Evolutionary conservation across 2,113 vertebrate genomes (phyloP).

Genomic region (Sapayoa aenigma): DNA sequence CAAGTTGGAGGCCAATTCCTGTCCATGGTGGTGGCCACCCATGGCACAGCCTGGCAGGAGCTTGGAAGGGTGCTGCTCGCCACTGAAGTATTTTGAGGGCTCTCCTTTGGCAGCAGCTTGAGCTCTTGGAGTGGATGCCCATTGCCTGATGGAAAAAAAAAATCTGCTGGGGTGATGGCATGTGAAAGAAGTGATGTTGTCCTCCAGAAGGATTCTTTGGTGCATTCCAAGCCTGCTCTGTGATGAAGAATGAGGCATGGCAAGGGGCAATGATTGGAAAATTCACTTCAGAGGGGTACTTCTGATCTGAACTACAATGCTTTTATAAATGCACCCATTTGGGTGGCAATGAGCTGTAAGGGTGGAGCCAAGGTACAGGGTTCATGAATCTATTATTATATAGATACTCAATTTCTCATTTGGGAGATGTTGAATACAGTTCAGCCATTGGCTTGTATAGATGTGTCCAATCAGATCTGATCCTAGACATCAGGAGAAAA

Average conservation of each 20-base stretch:
- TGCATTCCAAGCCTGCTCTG: neutral
- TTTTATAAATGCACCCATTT: neutral
- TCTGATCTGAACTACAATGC: neutral
- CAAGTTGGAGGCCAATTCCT: fast-evolving
- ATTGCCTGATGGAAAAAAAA: neutral
- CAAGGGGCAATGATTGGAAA: neutral
- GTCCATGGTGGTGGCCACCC: fast-evolving
- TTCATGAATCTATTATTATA: neutral
- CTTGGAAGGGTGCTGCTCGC: neutral
- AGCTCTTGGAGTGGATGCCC: neutral
- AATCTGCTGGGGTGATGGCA: neutral
- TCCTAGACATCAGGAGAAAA: neutral
- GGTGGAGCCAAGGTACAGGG: neutral
- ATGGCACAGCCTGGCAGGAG: neutral
- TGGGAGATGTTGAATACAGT: neutral
- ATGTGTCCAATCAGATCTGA: neutral
- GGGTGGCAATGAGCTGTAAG: neutral
- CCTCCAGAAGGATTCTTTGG: neutral
- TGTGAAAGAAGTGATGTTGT: neutral
- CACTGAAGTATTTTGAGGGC: neutral
- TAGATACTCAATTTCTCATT: neutral
- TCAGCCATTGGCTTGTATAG: neutral
- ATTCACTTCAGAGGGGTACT: neutral
- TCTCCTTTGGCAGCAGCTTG: neutral
- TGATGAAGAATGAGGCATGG: neutral